These are phyloP conservation scores for Heliconius hortense DNA, from an alignment of 2,888 invertebrate species.

Conservation along the genomic window DNA sequence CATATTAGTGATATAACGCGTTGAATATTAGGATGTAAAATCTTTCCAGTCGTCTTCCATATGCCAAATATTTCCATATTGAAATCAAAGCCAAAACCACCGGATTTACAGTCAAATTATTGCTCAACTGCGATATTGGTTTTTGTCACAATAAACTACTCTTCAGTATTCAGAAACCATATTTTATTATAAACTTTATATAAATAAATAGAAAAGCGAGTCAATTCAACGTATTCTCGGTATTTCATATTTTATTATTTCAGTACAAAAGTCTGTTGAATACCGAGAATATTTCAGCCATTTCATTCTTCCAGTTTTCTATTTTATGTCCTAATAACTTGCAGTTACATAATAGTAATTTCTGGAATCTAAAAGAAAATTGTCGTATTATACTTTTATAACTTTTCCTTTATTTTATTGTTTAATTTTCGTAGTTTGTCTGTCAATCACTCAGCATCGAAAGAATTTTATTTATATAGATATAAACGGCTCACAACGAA, in stretches of 20 bases:
- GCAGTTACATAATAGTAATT: constrained; percentile 15
- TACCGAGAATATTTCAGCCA: constrained; percentile 16
- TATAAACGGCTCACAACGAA: background rate
- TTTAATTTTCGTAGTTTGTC: too few relatives aligned
- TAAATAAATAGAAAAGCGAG: constrained; percentile 6
- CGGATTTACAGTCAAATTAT: background rate
- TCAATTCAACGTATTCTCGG: background rate
- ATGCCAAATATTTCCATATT: too few relatives aligned
- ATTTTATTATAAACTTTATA: constrained; percentile 1
- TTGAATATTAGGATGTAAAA: too few relatives aligned
- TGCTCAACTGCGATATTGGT: background rate
- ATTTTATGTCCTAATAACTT: constrained; percentile 16
- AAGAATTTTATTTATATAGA: too few relatives aligned
- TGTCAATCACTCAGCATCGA: too few relatives aligned
- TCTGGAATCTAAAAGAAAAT: constrained; percentile 7
- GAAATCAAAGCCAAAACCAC: too few relatives aligned
- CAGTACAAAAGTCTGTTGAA: constrained; percentile 1
- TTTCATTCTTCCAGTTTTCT: background rate
- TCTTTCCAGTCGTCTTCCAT: too few relatives aligned
- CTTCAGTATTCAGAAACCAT: background rate
- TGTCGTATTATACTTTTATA: background rate
- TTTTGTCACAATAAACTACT: background rate
- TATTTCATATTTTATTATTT: constrained; percentile 8
- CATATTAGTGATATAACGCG: too few relatives aligned
- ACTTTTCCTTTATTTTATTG: background rate